A percentile compares a stretch with the other conserved stretches of the same genome.
These are phyloP conservation scores for Pseudoips prasinana DNA, from an alignment of 2,888 invertebrate genomes.

Conservation along the genomic window DNA sequence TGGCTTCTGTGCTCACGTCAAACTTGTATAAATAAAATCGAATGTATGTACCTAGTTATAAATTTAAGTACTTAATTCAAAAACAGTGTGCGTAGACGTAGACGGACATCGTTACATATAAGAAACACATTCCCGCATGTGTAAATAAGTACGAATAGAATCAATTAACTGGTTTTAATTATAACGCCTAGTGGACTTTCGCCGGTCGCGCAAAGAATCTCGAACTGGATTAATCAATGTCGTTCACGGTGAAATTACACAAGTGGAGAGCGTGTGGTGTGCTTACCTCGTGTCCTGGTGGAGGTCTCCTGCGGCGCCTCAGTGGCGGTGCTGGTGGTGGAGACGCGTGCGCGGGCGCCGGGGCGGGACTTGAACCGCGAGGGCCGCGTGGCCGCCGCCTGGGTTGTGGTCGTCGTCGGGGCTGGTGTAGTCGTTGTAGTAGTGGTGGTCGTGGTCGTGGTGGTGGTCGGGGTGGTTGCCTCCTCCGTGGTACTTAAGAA, in stretches of 20 bases:
- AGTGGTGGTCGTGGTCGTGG: conserved; percentile 81
- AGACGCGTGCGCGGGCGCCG: conserved; percentile 68
- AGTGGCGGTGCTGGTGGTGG: conserved; percentile 65
- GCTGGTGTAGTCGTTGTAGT: conserved; percentile 78
- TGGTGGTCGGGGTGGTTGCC: conserved; percentile 77
- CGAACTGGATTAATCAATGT: conserved; percentile 27
- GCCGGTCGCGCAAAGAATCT: conserved; percentile 20
- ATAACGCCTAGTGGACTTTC: conserved; percentile 26
- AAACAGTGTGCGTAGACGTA: neutral
- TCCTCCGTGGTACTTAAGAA: conserved; percentile 71
- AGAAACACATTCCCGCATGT: conserved; percentile 3
- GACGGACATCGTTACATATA: conserved; percentile 5
- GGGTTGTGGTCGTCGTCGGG: conserved; percentile 73
- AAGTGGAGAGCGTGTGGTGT: conserved; percentile 11
- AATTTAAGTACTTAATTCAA: neutral
- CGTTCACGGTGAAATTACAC: conserved; percentile 31
- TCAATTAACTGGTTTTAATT: conserved; percentile 21
- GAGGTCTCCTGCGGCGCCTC: conserved; percentile 71
- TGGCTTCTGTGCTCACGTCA: neutral
- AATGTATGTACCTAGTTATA: neutral
- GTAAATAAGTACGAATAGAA: conserved; percentile 8
- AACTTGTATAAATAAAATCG: too few relatives aligned
- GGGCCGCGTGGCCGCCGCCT: conserved; percentile 64
- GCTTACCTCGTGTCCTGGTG: conserved; percentile 75
- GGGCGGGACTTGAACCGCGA: conserved; percentile 69